These are phyloP conservation scores for Caenorhabditis zanzibari DNA, from an alignment of 2,888 invertebrate species.

Conservation along the genomic window DNA sequence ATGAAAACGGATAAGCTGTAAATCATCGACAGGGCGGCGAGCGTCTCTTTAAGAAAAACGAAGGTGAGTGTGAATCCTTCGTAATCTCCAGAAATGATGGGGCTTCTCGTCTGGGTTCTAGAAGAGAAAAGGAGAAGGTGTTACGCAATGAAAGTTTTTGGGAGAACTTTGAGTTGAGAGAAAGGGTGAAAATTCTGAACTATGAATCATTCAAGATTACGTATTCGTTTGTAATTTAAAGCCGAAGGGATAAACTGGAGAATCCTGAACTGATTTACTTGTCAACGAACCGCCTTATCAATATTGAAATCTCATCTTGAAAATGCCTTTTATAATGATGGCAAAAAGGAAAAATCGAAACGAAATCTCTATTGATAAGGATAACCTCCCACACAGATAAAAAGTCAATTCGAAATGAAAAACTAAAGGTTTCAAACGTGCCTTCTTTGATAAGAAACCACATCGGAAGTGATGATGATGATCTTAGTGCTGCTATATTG, in stretches of 20 bases:
- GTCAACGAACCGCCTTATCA: too few relatives aligned
- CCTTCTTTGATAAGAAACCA: not conserved
- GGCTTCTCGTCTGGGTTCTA: conserved; percentile 27
- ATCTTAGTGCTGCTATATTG: conserved; percentile 24
- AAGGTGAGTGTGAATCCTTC: conserved; percentile 21
- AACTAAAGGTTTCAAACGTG: conserved; percentile 9
- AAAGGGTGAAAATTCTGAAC: conserved; percentile 1
- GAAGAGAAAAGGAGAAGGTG: conserved; percentile 5
- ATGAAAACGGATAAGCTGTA: conserved; percentile 42
- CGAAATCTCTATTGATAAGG: conserved; percentile 8
- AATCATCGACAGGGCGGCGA: conserved; percentile 16
- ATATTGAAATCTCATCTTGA: too few relatives aligned
- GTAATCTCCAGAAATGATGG: conserved; percentile 14
- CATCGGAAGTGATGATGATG: conserved; percentile 26
- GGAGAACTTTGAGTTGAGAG: not conserved
- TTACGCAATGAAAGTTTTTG: conserved; percentile 6
- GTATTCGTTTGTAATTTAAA: not conserved
- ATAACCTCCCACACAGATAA: conserved; percentile 11
- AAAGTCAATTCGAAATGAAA: conserved; percentile 2
- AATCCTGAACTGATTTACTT: too few relatives aligned
- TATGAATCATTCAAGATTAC: conserved; percentile 6
- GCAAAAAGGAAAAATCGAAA: not conserved
- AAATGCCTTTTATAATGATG: not conserved
- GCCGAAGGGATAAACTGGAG: too few relatives aligned
- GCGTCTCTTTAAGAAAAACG: conserved; percentile 17